Percentiles rank a stretch among this genome's conserved stretches.
These are phyloP conservation scores for Spheniscus mendiculus DNA, from an alignment of 2,113 vertebrate species.

Conservation along the genomic window DNA sequence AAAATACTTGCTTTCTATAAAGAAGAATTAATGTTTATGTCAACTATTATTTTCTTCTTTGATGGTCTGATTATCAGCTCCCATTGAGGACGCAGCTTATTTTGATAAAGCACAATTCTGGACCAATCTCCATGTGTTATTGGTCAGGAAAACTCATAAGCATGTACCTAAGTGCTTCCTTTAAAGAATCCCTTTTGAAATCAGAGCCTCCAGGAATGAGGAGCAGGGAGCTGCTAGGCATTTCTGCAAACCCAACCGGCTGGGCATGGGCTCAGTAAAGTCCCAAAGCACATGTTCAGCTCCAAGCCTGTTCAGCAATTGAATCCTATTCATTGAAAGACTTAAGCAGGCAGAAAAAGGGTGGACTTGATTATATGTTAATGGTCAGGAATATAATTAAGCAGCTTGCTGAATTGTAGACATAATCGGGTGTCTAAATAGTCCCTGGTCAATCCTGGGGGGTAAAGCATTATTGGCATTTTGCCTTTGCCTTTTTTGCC, in stretches of 20 bases:
- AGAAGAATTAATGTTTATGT: neutral
- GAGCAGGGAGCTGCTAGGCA: neutral
- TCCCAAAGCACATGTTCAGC: neutral
- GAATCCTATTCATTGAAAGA: neutral
- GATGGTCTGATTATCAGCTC: neutral
- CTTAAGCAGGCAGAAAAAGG: neutral
- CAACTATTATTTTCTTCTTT: neutral
- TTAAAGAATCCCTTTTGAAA: neutral
- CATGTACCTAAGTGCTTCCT: neutral
- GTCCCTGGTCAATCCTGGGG: neutral
- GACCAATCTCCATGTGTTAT: neutral
- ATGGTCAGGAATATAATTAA: neutral
- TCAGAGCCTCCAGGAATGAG: neutral
- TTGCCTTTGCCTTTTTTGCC: neutral
- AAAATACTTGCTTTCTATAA: neutral
- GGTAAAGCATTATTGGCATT: neutral
- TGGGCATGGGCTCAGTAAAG: neutral
- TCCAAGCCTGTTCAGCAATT: neutral
- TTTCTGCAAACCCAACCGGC: neutral
- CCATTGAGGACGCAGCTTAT: neutral
- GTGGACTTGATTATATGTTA: neutral
- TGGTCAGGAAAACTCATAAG: neutral
- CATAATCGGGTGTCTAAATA: neutral
- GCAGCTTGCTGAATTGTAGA: fast-evolving
- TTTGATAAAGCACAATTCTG: neutral